These are phyloP conservation scores for Neodiprion virginianus DNA, from an alignment of 1,140 invertebrate genomes.

Conservation along the genomic window DNA sequence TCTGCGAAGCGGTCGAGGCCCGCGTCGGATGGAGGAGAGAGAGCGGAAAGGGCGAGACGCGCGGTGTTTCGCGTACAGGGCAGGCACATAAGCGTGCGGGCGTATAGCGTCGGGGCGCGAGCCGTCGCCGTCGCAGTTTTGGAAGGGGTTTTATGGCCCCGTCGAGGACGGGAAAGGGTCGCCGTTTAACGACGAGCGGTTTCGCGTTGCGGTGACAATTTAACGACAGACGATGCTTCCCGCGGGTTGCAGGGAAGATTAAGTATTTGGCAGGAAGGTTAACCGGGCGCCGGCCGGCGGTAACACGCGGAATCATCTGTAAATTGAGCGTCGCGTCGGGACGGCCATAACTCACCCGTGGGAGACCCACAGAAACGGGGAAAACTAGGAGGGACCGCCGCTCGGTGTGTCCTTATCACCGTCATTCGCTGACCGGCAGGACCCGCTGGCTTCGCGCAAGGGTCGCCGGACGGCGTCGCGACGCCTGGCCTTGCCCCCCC, in stretches of 20 bases:
- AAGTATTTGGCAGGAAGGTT: slow-evolving; percentile 61
- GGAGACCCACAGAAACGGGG: slow-evolving; percentile 6
- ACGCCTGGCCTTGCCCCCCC: slow-evolving; percentile 22
- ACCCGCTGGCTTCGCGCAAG: slow-evolving; percentile 36
- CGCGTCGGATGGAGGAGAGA: not conserved
- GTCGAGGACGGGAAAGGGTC: slow-evolving; percentile 26
- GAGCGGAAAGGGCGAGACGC: not conserved
- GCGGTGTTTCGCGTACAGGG: not conserved
- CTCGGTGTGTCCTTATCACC: slow-evolving; percentile 24
- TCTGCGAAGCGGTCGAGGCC: slow-evolving; percentile 41
- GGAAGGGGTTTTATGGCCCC: slow-evolving; percentile 48
- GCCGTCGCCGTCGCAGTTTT: slow-evolving; percentile 28
- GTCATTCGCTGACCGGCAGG: slow-evolving; percentile 39
- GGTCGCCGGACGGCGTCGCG: slow-evolving; percentile 26
- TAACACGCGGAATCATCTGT: slow-evolving; percentile 67
- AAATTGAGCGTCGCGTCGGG: slow-evolving; percentile 63
- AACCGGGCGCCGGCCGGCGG: slow-evolving; percentile 58
- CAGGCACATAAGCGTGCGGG: slow-evolving; percentile 32
- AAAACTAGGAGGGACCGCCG: slow-evolving; percentile 21
- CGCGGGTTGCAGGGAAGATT: slow-evolving; percentile 56
- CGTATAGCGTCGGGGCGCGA: slow-evolving; percentile 23
- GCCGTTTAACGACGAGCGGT: slow-evolving; percentile 31
- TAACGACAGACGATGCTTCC: slow-evolving; percentile 37
- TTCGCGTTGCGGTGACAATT: slow-evolving; percentile 28
- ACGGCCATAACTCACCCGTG: slow-evolving; percentile 56